Percentiles rank a stretch among this genome's conserved stretches.
These are phyloP conservation scores for Drosophila lacteicornis DNA, from an alignment of 1,140 invertebrate genomes.

Conservation along the genomic window DNA sequence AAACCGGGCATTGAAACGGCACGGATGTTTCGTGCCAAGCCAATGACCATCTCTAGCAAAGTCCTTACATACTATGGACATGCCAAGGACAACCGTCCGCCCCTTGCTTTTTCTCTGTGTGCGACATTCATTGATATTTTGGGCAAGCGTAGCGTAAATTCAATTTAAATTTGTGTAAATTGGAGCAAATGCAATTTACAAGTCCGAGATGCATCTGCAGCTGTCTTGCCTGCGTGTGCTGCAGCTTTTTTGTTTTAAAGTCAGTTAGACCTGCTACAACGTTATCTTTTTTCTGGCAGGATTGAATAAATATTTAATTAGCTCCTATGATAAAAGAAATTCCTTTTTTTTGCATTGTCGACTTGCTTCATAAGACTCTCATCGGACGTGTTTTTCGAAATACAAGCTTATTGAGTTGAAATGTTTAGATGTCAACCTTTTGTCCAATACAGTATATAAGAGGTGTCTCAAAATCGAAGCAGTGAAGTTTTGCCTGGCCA, in stretches of 20 bases:
- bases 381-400: too few species aligned
- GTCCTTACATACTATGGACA: conserved; percentile 9
- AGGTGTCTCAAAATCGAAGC: conserved; percentile 25
- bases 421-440: conserved; percentile 1
- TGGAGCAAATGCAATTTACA: conserved; percentile 79
- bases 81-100: conserved; percentile 25
- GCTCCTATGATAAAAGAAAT: background rate
- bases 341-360: background rate
- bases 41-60: conserved; percentile 6
- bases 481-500: conserved; percentile 1
- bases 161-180: conserved; percentile 81
- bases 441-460: conserved; percentile 1
- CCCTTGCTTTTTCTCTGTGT: conserved; percentile 32
- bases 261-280: background rate
- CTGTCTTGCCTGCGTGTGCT: conserved; percentile 57
- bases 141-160: conserved; percentile 80
- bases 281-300: background rate
- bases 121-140: conserved; percentile 78
- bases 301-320: conserved; percentile 19
- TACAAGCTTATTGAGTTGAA: background rate
- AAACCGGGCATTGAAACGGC: background rate
- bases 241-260: conserved; percentile 9
- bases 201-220: conserved; percentile 60
- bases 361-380: background rate
- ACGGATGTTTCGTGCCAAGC: background rate